These are phyloP conservation scores for Drosophila rellima DNA, from an alignment of 2,888 invertebrate genomes.

Conservation along the genomic window DNA sequence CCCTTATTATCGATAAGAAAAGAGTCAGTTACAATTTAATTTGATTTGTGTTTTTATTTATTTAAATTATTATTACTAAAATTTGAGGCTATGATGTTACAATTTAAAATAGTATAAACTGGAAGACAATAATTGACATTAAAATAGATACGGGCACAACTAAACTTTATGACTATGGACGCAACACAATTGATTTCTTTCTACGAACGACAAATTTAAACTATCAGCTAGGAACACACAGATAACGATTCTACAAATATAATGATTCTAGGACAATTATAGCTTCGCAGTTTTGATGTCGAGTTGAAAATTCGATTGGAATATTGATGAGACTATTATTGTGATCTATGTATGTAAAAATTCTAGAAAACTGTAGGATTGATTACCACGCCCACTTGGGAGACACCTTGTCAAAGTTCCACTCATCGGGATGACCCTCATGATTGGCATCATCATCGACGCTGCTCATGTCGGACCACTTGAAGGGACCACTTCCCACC, in stretches of 20 bases:
- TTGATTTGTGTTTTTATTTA: slow-evolving; percentile 15
- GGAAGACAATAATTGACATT: slow-evolving; percentile 70
- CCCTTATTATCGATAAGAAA: not conserved
- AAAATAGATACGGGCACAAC: slow-evolving; percentile 34
- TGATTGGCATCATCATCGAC: slow-evolving; percentile 78
- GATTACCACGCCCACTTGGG: slow-evolving; percentile 85
- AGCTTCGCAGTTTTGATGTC: slow-evolving; percentile 45
- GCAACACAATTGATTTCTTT: slow-evolving; percentile 51
- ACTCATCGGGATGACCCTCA: slow-evolving; percentile 85
- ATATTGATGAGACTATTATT: slow-evolving; percentile 20
- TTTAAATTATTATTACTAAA: slow-evolving; percentile 47
- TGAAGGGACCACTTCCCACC: slow-evolving; percentile 81
- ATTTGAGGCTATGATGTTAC: slow-evolving; percentile 52
- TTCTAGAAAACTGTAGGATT: not conserved
- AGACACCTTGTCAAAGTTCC: slow-evolving; percentile 84
- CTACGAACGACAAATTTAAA: slow-evolving; percentile 24
- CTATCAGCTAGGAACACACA: slow-evolving; percentile 66
- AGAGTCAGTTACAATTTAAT: slow-evolving; percentile 15
- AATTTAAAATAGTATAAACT: slow-evolving; percentile 32
- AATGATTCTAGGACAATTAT: slow-evolving; percentile 39
- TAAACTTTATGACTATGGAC: slow-evolving; percentile 67
- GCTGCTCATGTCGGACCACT: slow-evolving; percentile 83
- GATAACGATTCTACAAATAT: slow-evolving; percentile 27
- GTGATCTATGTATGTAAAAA: slow-evolving; percentile 6
- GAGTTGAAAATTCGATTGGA: slow-evolving; percentile 63